Evolutionary conservation across 1,140 invertebrate genomes (phyloP).

Genomic region (Lanistes nyassanus): DNA sequence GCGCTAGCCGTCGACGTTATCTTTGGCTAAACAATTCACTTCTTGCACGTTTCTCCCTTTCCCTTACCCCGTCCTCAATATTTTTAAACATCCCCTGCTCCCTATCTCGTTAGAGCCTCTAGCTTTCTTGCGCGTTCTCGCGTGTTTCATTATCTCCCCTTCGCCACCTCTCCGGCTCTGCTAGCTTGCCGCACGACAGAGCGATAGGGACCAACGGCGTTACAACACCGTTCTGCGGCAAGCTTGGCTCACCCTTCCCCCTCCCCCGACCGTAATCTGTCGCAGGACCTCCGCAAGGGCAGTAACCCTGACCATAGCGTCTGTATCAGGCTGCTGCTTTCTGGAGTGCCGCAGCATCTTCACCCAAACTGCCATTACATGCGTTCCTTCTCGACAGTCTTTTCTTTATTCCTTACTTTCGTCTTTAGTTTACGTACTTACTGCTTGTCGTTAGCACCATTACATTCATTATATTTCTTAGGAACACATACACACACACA

Average conservation of each 20-base stretch:
- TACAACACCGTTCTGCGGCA: no score
- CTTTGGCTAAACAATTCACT: no score
- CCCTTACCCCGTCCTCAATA: not conserved
- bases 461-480: not conserved
- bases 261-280: not conserved
- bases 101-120: not conserved
- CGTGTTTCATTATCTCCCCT: not conserved
- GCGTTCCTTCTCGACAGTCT: not conserved
- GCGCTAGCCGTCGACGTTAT: no score
- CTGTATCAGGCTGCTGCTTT: not conserved
- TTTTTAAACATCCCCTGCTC: not conserved
- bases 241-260: not conserved
- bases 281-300: not conserved
- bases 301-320: not conserved
- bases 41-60: not conserved
- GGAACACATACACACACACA: conserved; percentile 10
- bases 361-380: not conserved
- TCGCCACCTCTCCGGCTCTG: not conserved
- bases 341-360: not conserved
- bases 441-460: no score
- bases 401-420: not conserved
- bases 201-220: no score
- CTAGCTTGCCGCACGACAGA: no score
- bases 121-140: not conserved
- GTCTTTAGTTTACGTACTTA: not conserved